phyloP scores from a whole-genome alignment of 2,113 vertebrate species.

The Nicator chloris region DNA sequence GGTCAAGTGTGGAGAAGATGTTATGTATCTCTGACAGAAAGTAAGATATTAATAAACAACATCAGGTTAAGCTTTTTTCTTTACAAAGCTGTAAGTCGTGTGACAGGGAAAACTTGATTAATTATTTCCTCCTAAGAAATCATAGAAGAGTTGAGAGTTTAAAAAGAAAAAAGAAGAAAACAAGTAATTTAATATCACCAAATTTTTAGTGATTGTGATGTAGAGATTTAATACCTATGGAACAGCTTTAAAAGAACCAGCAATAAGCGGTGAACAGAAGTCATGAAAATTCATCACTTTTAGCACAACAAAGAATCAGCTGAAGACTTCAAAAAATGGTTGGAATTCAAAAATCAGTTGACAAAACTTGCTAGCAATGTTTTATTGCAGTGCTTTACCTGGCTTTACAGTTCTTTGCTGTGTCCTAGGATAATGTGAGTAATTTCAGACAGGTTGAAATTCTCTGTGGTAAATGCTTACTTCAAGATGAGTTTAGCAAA shows the following conservation, averaged over 20 bases:
- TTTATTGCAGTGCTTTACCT: neutral
- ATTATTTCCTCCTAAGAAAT: neutral
- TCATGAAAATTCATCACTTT: neutral
- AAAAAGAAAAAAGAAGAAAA: neutral
- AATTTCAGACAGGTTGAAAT: neutral
- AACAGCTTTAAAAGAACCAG: neutral
- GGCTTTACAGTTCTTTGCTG: neutral
- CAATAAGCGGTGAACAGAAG: neutral
- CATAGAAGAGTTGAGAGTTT: neutral
- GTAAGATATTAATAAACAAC: slow-evolving; percentile 6
- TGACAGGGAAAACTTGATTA: neutral
- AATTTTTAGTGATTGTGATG: neutral
- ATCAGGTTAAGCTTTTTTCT: neutral
- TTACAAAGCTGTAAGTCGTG: neutral
- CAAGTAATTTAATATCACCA: neutral
- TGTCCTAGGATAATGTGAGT: rapidly evolving
- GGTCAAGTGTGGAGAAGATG: slow-evolving; percentile 50
- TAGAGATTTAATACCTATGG: neutral
- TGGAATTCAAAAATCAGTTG: neutral
- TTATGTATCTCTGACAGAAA: neutral
- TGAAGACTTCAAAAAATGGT: neutral
- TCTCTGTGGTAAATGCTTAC: neutral
- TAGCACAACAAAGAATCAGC: neutral
- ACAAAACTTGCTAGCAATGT: neutral
- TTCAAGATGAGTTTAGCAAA: neutral